Conservation (phyloP, 2,113 vertebrate genomes). For the Condylura cristata region DNA sequence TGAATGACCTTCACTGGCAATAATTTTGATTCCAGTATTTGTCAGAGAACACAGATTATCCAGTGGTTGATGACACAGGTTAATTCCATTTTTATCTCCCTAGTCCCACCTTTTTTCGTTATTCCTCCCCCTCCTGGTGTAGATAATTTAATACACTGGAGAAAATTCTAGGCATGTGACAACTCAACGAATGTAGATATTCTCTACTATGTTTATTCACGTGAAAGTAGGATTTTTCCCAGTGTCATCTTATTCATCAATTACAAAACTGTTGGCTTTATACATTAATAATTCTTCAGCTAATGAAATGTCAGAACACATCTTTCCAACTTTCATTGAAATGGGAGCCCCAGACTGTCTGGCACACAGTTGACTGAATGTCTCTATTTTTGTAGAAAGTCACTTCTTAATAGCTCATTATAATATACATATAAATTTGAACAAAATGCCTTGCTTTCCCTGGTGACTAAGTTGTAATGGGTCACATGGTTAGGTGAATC, state of each 20-base stretch:
- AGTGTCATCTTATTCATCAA: conserved; percentile 24
- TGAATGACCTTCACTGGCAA: conserved; percentile 66
- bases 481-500: background rate
- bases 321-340: conserved; percentile 41
- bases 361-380: background rate
- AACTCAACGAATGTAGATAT: background rate
- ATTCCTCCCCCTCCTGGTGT: background rate
- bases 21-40: conserved; percentile 70
- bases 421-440: conserved; percentile 32
- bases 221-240: conserved; percentile 20
- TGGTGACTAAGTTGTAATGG: background rate
- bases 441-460: conserved; percentile 18
- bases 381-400: conserved; percentile 42
- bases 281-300: conserved; percentile 52
- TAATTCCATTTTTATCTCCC: conserved; percentile 6
- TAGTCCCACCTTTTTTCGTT: background rate
- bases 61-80: background rate
- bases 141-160: conserved; percentile 39
- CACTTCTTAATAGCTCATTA: conserved; percentile 40
- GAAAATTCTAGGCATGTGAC: conserved; percentile 30
- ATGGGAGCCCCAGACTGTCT: background rate
- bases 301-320: conserved; percentile 50
- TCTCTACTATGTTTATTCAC: conserved; percentile 22
- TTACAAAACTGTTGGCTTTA: conserved; percentile 22
- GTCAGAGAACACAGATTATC: conserved; percentile 30